Base-by-base conservation (phyloP, 2,797 vertebrate genomes). In the Acridotheres tristis region DNA sequence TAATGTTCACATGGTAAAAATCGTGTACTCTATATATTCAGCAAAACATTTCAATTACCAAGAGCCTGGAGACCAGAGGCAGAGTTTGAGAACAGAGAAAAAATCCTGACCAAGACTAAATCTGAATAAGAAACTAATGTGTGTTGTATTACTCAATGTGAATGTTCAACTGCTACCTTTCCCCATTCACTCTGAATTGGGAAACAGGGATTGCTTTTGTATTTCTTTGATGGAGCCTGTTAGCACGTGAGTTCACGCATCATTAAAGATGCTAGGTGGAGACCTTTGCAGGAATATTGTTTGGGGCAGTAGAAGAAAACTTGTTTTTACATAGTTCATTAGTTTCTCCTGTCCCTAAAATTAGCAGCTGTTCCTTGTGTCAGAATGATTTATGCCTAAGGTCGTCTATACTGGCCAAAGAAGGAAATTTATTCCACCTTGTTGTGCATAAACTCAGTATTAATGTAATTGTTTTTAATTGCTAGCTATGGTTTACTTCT, bases 41-140 rank as follows among this genome's bases (percentile, higher is more conserved):
- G 27, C 40, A 66, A 30, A 87, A 57, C 25, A 63, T 42, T 85
- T 84, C 5, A 48, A 5, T 68, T 91, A 27, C 26, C 32, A 36
- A 17, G 6, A 65, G 38, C 13, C 21, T 12, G 16, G 75, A 84
- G 66, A 77, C 36, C 34, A 57, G 55, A 82, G 30, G 48, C 29
- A 55, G 1, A 0, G 71, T 82, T 72, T 72, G 53, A 86, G 40
- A 77, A 43, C 27, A 73, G 73, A 71, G 27, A 54, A 75, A 75
- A 42, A 92, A 90, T 48, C 42, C 59, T 81, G 36, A 68, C 50
- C 58, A 68, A 89, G 75, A 67, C 42, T 67, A 42, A 73, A 58
- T 11, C 57, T 47, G 30, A 76, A 0, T 76, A 63, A 67, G 40
- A 38, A 65, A 50, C 9, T 16, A 25, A 53, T 7, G 32, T 1